Percentiles rank a stretch among this genome's conserved stretches.
Conservation (phyloP, 1,140 invertebrate genomes). For the Rhizoglyphus robini region DNA sequence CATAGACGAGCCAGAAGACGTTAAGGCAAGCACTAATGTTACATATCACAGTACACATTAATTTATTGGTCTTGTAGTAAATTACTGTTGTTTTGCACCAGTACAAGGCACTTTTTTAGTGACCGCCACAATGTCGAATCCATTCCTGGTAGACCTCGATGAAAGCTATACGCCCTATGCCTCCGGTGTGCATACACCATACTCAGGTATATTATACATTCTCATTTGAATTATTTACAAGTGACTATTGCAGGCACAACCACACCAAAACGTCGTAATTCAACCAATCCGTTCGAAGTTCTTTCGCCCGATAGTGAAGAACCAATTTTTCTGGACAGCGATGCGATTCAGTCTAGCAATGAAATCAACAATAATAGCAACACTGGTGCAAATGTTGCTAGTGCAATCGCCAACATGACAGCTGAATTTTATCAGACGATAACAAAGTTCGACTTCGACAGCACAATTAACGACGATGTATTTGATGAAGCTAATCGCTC, state of each 20-base stretch:
- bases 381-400: constrained; percentile 6
- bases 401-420: constrained; percentile 21
- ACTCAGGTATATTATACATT: constrained; percentile 10
- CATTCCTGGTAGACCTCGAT: constrained; percentile 22
- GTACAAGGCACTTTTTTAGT: no score
- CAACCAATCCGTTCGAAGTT: constrained; percentile 22
- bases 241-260: background rate
- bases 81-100: no score
- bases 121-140: constrained; percentile 27
- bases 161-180: constrained; percentile 19
- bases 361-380: constrained; percentile 4
- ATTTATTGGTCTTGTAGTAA: no score
- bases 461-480: background rate
- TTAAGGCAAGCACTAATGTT: background rate
- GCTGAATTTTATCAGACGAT: constrained; percentile 22
- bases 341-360: background rate
- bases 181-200: constrained; percentile 17
- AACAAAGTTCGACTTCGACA: background rate
- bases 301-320: constrained; percentile 18
- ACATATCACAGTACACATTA: background rate
- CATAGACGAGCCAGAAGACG: background rate
- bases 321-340: background rate
- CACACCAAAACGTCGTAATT: constrained; percentile 17
- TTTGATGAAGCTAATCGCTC: background rate
- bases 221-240: background rate